Conservation (phyloP, 2,797 vertebrate genomes). For the Darevskia nairensis region DNA sequence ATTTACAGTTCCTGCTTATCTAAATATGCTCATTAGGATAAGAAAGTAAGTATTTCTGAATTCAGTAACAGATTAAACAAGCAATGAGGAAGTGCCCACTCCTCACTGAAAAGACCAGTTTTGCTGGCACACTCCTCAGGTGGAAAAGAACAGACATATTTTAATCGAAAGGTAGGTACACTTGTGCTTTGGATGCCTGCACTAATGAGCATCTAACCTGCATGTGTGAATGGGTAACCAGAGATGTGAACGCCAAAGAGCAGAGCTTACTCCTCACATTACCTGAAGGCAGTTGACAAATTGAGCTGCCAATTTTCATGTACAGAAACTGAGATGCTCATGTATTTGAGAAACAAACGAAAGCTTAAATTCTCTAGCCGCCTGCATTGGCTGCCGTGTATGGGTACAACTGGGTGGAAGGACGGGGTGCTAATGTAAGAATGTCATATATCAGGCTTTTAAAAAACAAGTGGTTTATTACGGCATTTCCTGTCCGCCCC, state of each 20-base stretch:
- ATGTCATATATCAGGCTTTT: background rate
- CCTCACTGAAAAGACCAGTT: slow-evolving; percentile 35
- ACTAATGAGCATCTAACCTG: background rate
- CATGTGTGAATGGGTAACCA: background rate
- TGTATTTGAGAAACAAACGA: background rate
- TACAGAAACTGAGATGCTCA: background rate
- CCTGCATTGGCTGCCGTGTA: background rate
- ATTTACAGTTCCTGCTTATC: slow-evolving; percentile 62
- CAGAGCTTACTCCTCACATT: background rate
- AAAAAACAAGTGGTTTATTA: background rate
- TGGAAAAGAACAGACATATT: slow-evolving; percentile 6
- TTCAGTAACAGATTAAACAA: slow-evolving; percentile 43
- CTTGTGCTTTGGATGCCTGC: background rate
- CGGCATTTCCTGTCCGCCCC: no score
- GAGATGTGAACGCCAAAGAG: background rate
- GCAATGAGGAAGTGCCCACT: slow-evolving; percentile 44
- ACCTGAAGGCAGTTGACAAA: background rate
- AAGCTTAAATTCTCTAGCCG: background rate
- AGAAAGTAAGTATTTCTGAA: slow-evolving; percentile 69
- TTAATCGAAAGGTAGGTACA: background rate
- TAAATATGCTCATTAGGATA: slow-evolving; percentile 65
- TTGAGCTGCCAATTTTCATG: background rate
- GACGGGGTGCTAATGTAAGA: background rate
- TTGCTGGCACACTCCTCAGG: background rate
- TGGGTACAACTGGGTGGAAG: no score